Evolutionary conservation across 2,797 vertebrate genomes (phyloP).

Genomic region (Sciurus vulgaris): DNA sequence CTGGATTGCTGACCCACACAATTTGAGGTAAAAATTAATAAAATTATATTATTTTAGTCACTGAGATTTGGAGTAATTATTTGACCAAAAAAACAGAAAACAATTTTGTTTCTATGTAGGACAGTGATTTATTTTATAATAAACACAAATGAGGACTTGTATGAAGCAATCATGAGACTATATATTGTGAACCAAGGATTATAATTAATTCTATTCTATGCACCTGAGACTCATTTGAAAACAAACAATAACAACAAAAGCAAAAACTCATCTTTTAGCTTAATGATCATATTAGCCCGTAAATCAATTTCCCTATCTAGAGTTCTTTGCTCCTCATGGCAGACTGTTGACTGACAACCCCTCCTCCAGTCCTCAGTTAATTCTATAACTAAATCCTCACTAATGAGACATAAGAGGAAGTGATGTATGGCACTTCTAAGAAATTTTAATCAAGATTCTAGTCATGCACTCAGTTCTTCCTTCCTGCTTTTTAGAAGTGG

Average conservation of each 20-base stretch:
- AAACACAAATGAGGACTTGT: conserved; percentile 24
- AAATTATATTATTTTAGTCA: background rate
- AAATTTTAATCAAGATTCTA: conserved; percentile 8
- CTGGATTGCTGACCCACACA: background rate
- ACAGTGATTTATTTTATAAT: conserved; percentile 16
- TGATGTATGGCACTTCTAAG: background rate
- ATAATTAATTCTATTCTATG: conserved; percentile 24
- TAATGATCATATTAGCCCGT: background rate
- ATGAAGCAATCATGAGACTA: background rate
- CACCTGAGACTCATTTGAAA: conserved; percentile 33
- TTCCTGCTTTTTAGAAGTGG: background rate
- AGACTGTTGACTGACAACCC: background rate
- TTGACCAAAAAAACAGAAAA: background rate
- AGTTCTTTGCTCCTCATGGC: background rate
- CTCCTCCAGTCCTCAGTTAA: background rate
- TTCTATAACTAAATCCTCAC: background rate
- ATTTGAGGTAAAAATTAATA: background rate
- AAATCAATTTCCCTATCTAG: background rate
- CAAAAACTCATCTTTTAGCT: conserved; percentile 12
- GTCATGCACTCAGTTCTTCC: background rate
- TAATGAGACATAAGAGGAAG: background rate
- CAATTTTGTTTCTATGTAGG: background rate
- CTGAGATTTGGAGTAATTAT: background rate
- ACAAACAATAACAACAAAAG: background rate
- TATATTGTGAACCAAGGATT: background rate